These are phyloP conservation scores for Amazona guildingii DNA, from an alignment of 2,113 vertebrate species.

Conservation along the genomic window DNA sequence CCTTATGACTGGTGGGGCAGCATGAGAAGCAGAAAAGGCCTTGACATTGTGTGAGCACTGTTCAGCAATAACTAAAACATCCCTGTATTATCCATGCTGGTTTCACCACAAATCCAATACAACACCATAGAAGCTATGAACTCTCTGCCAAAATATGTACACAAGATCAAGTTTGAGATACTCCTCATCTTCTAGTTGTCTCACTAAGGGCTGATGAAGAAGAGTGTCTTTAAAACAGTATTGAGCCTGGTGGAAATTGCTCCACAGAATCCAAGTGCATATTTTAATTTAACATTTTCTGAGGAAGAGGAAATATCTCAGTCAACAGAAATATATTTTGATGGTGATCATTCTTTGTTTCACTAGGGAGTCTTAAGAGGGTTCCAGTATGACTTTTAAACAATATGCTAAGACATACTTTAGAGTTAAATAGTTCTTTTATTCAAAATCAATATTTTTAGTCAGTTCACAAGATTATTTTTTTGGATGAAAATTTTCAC, in stretches of 20 bases:
- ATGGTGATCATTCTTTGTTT: not conserved
- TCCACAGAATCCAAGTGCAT: not conserved
- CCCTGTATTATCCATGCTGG: not conserved
- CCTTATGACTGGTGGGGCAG: not conserved
- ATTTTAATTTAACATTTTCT: not conserved
- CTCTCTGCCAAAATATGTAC: not conserved
- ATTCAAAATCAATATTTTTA: not conserved
- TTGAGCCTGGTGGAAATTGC: not conserved
- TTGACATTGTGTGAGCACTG: not conserved
- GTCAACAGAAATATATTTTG: not conserved
- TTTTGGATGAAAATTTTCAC: not conserved
- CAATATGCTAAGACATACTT: not conserved
- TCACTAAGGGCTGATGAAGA: not conserved
- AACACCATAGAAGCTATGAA: not conserved
- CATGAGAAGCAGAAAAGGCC: not conserved
- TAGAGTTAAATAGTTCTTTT: not conserved
- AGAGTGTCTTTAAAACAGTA: not conserved
- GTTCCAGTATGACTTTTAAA: not conserved
- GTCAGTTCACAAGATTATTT: not conserved
- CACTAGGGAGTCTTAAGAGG: not conserved
- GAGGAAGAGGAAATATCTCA: not conserved
- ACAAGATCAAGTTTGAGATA: not conserved
- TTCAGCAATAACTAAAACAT: not conserved
- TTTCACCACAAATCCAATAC: not conserved
- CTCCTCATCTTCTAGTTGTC: not conserved